These are phyloP conservation scores for Adrianichthys oophorus DNA, from an alignment of 2,797 vertebrate species.

Conservation along the genomic window DNA sequence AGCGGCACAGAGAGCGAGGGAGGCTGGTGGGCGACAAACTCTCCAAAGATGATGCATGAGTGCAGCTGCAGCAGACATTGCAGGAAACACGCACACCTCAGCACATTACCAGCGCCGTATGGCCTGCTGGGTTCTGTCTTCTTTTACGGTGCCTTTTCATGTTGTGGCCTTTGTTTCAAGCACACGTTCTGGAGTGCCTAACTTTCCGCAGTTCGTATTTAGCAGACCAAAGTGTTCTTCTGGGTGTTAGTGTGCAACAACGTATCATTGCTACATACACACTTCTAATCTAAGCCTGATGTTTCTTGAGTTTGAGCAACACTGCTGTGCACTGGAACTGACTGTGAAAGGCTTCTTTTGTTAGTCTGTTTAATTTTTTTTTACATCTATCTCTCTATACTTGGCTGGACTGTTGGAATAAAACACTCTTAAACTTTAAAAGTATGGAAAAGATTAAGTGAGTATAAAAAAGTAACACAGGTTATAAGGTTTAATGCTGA, in stretches of 20 bases:
- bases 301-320: no score
- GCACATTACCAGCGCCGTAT: constrained; percentile 29
- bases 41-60: constrained; percentile 56
- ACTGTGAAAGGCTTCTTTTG: no score
- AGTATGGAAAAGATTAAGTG: no score
- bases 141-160: constrained; percentile 30
- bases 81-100: constrained; percentile 35
- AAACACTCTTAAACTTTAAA: no score
- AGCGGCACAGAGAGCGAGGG: constrained; percentile 79
- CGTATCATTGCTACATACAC: no score
- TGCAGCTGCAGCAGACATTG: not conserved
- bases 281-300: no score
- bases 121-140: not conserved
- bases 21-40: constrained; percentile 43
- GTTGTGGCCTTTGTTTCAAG: not conserved
- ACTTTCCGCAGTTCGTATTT: constrained; percentile 17
- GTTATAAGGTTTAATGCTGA: no score
- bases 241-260: constrained; percentile 8
- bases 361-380: no score
- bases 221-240: constrained; percentile 54
- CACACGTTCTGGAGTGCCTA: constrained; percentile 10
- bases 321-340: no score
- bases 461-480: no score
- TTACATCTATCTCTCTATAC: no score
- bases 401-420: no score